Evolutionary conservation across 2,113 vertebrate genomes (phyloP), one percentile per base, ranked within the genome.

Genomic region (Apaloderma vittatum): DNA sequence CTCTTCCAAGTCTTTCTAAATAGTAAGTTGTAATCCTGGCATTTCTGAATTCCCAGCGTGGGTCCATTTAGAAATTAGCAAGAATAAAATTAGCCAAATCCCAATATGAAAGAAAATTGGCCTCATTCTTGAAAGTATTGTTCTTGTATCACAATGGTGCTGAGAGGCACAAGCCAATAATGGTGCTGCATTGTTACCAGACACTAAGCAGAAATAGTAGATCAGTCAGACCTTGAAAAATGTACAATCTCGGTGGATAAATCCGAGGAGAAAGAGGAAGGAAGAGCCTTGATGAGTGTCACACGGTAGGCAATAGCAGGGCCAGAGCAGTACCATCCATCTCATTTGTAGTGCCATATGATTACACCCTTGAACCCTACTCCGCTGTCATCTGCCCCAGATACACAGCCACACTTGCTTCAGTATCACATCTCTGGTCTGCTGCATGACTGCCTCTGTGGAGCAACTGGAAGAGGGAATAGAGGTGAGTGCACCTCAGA

Each of bases 61-160:
- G 29, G 17, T 55, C 79, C 71, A 55, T 88, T 95, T 97, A 92
- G 75, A 94, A 94, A 94, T 92, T 51, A 93, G 18, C 45, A 81
- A 81, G 48, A 63, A 48, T 63, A 66, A 77, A 95, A 89, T 94
- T 78, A 89, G 66, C 71, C 80, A 86, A 65, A 92, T 77, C 55
- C 22, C 55, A 77, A 84, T 73, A 74, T 51, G 76, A 80, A 84
- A 91, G 86, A 94, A 95, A 96, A 84, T 86, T 94, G 63, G 55
- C 55, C 68, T 86, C 45, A 68, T 92, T 51, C 67, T 84, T 88
- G 71, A 83, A 90, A 52, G 93, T 70, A 86, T 96, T 97, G 94
- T 91, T 89, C 36, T 89, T 80, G 59, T 83, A 55, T 91, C 34
- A 95, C 91, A 97, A 92, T 94, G 76, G 86, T 80, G 51, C 59